phyloP scores from a whole-genome alignment of 2,113 vertebrate genomes.

The Salminus brasiliensis region DNA sequence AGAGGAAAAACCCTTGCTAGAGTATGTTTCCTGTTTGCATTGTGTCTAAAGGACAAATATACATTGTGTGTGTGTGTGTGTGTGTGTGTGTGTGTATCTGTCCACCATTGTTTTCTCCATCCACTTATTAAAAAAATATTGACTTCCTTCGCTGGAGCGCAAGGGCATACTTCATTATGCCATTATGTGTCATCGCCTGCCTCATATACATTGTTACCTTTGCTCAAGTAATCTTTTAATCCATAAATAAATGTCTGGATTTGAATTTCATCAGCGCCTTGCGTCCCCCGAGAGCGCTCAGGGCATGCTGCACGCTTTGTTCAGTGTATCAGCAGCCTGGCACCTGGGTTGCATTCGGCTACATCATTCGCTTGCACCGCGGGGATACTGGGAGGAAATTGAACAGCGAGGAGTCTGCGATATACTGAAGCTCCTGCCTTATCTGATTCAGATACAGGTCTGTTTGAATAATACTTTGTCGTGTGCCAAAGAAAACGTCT shows the following conservation, averaged over 20 bases:
- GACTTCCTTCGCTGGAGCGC: slow-evolving; percentile 28
- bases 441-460: slow-evolving; percentile 55
- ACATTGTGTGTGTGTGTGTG: too few species aligned
- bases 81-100: neutral
- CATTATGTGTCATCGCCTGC: slow-evolving; percentile 43
- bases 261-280: slow-evolving; percentile 67
- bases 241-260: slow-evolving; percentile 63
- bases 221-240: slow-evolving; percentile 64
- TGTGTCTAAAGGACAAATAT: too few species aligned
- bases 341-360: slow-evolving; percentile 46
- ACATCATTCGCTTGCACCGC: slow-evolving; percentile 32
- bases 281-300: slow-evolving; percentile 29
- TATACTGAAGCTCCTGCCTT: slow-evolving; percentile 31
- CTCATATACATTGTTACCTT: slow-evolving; percentile 54
- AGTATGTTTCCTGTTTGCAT: too few species aligned
- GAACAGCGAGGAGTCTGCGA: slow-evolving; percentile 37
- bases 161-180: slow-evolving; percentile 43
- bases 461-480: slow-evolving; percentile 49
- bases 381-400: slow-evolving; percentile 45
- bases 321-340: slow-evolving; percentile 20
- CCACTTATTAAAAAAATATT: slow-evolving; percentile 25
- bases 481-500: slow-evolving; percentile 36
- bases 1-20: too few species aligned
- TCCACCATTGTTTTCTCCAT: neutral
- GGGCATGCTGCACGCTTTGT: slow-evolving; percentile 27